These are phyloP conservation scores for Burhinus oedicnemus DNA, from an alignment of 2,113 vertebrate species.

Conservation along the genomic window DNA sequence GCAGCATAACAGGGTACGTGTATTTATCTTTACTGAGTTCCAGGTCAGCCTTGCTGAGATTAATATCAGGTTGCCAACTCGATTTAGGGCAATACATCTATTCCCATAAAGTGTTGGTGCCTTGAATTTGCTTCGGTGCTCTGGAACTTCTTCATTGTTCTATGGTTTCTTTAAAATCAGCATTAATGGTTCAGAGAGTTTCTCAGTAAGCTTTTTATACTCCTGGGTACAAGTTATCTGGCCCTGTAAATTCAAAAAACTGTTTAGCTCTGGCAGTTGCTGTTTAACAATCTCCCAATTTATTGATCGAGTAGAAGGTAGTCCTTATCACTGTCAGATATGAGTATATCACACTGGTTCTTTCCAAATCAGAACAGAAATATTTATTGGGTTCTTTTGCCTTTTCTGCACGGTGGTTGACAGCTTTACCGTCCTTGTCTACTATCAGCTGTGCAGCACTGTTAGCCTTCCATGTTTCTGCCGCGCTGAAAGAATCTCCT, in stretches of 20 bases:
- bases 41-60: background rate
- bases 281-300: background rate
- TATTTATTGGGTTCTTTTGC: background rate
- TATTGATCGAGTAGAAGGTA: background rate
- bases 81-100: background rate
- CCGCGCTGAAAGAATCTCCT: background rate
- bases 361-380: slow-evolving; percentile 5
- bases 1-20: background rate
- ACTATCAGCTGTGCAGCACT: background rate
- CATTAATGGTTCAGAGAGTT: background rate
- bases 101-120: background rate
- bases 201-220: background rate
- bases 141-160: background rate
- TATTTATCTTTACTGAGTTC: background rate
- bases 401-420: background rate
- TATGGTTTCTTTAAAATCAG: background rate
- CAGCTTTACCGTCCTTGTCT: background rate
- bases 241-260: background rate
- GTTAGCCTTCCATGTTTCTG: background rate
- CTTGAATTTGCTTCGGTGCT: background rate
- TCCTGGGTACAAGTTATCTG: background rate
- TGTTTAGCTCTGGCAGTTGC: background rate
- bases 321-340: background rate
- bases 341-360: accelerated
- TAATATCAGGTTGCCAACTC: background rate